phyloP scores from a whole-genome alignment of 2,888 invertebrate genomes.

The Melanophora roralis region DNA sequence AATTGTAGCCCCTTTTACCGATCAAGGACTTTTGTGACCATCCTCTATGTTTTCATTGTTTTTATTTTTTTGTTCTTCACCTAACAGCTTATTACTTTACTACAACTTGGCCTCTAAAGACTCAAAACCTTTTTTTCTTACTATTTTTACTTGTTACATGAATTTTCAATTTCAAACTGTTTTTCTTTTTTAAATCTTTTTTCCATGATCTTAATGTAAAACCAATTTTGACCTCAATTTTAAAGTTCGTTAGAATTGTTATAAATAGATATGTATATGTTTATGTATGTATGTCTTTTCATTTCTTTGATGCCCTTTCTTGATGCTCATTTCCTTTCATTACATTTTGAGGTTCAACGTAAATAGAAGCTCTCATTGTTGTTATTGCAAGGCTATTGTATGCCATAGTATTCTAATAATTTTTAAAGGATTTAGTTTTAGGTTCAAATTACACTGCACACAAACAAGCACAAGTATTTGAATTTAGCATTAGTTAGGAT shows the following conservation, averaged over 20 bases:
- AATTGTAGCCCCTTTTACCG: too few relatives aligned
- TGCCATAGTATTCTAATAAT: constrained; percentile 52
- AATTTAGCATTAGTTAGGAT: not conserved
- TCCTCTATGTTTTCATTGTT: not conserved
- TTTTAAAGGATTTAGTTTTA: constrained; percentile 55
- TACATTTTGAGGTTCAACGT: constrained; percentile 1
- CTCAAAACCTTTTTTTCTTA: not conserved
- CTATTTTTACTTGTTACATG: constrained; percentile 2
- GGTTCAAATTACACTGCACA: constrained; percentile 17
- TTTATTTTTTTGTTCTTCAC: too few relatives aligned
- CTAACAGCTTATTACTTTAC: not conserved
- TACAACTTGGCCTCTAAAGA: not conserved
- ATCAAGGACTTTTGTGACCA: too few relatives aligned
- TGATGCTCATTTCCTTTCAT: not conserved
- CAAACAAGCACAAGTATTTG: not conserved
- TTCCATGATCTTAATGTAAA: not conserved
- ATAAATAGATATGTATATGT: not conserved
- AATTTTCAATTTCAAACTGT: constrained; percentile 31
- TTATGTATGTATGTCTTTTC: too few relatives aligned
- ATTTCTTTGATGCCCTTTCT: not conserved
- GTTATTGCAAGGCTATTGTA: not conserved
- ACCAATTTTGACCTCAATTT: constrained; percentile 42
- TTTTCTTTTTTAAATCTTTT: not conserved
- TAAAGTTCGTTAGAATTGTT: constrained; percentile 6
- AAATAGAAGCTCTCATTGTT: constrained; percentile 31